Evolutionary conservation across 1,140 invertebrate genomes (phyloP).

Genomic region (Conus ventricosus): DNA sequence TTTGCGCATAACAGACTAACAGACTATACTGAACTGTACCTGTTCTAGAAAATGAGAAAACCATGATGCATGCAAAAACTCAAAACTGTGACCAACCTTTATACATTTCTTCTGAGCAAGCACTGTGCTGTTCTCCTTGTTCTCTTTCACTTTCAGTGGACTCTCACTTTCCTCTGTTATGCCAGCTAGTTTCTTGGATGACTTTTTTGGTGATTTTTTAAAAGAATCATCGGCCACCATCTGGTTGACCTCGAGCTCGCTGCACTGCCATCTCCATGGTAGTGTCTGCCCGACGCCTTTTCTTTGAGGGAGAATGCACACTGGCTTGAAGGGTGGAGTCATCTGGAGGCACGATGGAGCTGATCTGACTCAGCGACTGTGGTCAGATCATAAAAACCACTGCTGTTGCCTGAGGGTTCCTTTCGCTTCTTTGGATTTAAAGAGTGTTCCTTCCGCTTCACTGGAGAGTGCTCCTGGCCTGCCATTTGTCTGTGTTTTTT

Average conservation of each 20-base stretch:
- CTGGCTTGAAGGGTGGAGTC: slow-evolving; percentile 45
- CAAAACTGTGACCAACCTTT: slow-evolving; percentile 27
- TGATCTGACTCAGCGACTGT: slow-evolving; percentile 67
- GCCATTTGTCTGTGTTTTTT: background rate
- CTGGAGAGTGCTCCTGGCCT: background rate
- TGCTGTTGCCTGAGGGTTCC: background rate
- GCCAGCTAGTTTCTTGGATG: background rate
- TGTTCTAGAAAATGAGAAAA: too few relatives aligned
- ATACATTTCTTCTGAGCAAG: slow-evolving; percentile 2
- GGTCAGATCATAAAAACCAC: slow-evolving; percentile 51
- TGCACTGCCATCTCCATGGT: slow-evolving; percentile 70
- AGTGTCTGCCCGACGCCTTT: slow-evolving; percentile 47
- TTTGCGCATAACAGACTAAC: too few relatives aligned
- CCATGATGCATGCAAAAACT: too few relatives aligned
- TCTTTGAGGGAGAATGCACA: slow-evolving; percentile 50
- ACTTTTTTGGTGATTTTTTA: slow-evolving; percentile 16
- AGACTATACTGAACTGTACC: too few relatives aligned
- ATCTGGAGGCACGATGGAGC: slow-evolving; percentile 62
- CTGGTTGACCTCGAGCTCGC: slow-evolving; percentile 67
- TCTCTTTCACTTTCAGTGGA: background rate
- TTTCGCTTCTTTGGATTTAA: slow-evolving; percentile 1
- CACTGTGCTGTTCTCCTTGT: slow-evolving; percentile 34
- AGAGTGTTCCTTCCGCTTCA: background rate
- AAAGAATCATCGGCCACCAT: slow-evolving; percentile 69
- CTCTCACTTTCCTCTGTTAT: background rate